A percentile compares a stretch with the other conserved stretches of the same genome.
phyloP scores from a whole-genome alignment of 2,888 invertebrate genomes.

The Ormyrus rosae region DNA sequence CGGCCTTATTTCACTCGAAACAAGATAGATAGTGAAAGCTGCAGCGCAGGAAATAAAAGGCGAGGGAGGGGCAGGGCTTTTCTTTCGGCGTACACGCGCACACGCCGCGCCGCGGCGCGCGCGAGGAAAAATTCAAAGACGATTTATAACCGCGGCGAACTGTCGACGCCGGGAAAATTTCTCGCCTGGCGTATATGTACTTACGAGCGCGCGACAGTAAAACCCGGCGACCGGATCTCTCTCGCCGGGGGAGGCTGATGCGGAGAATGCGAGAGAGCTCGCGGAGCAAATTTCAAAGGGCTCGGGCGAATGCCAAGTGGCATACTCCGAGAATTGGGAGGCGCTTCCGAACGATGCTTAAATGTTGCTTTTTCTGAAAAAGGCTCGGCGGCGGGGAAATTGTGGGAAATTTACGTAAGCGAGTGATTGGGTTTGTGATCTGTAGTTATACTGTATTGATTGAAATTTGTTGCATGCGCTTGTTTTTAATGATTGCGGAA shows the following conservation, averaged over 20 bases:
- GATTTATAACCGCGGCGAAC: slow-evolving; percentile 42
- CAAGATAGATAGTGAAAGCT: slow-evolving; percentile 33
- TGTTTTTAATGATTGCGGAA: no score
- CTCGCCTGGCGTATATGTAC: background rate
- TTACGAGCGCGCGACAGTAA: background rate
- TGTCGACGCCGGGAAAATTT: slow-evolving; percentile 37
- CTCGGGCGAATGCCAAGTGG: no score
- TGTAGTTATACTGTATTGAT: no score
- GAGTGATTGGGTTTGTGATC: no score
- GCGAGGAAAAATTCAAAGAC: slow-evolving; percentile 42
- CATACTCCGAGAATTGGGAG: no score
- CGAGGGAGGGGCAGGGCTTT: slow-evolving; percentile 1
- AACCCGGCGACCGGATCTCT: background rate
- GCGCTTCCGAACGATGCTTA: no score
- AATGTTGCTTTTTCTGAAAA: no score
- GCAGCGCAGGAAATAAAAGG: background rate
- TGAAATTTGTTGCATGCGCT: no score
- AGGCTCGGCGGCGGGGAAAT: no score
- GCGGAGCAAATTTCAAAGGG: background rate
- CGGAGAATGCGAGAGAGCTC: background rate
- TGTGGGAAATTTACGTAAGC: no score
- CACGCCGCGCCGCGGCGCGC: background rate
- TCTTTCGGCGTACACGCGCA: background rate
- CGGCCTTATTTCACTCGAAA: slow-evolving; percentile 13
- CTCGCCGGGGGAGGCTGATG: no score